phyloP scores from a whole-genome alignment of 92 coral and sea anemone species.

The Porites rus region DNA sequence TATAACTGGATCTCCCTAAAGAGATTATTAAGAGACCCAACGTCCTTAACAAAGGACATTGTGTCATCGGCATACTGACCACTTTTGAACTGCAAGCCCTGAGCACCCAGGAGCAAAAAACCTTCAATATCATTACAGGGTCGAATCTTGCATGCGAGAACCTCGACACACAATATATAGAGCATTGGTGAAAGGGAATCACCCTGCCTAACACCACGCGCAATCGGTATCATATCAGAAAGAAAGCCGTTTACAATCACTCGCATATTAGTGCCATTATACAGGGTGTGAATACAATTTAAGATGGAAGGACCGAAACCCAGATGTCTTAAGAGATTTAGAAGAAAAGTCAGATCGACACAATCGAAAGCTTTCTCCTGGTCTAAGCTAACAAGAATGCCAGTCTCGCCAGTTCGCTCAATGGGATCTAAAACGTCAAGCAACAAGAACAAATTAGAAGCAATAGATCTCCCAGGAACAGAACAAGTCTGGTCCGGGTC shows the following conservation, averaged over 20 bases:
- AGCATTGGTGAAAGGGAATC: constrained; percentile 62
- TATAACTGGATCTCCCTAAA: neutral
- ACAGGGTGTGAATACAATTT: neutral
- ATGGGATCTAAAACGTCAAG: neutral
- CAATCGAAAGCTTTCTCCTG: neutral
- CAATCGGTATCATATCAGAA: neutral
- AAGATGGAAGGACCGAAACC: constrained; percentile 11
- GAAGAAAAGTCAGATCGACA: constrained; percentile 24
- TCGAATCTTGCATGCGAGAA: no score
- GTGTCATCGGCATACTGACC: neutral
- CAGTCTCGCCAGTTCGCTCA: neutral
- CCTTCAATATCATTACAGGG: neutral
- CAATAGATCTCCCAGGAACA: no score
- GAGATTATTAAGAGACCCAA: no score
- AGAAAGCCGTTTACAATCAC: constrained; percentile 11
- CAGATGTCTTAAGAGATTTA: neutral
- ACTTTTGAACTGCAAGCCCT: no score
- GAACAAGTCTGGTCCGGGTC: no score
- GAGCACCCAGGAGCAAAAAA: neutral
- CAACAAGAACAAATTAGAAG: no score
- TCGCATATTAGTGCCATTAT: neutral
- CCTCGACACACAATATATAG: constrained; percentile 1
- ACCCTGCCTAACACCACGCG: constrained; percentile 68
- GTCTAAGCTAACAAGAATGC: neutral
- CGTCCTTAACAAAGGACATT: no score